phyloP scores from a whole-genome alignment of 2,113 vertebrate genomes.

The Nothobranchius furzeri region DNA sequence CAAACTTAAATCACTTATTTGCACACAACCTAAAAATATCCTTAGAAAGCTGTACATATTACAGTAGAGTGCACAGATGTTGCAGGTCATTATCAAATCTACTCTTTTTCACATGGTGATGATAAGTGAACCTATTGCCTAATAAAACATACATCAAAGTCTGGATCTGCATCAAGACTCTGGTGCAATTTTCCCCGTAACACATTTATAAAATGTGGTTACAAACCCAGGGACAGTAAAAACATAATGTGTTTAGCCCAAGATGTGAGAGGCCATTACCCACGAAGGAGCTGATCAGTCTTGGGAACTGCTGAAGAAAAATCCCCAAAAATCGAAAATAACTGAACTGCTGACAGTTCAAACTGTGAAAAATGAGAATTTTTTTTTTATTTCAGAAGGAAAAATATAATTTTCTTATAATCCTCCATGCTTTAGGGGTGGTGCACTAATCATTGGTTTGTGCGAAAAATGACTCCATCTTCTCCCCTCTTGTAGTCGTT shows the following conservation, averaged over 20 bases:
- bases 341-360: neutral
- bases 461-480: constrained; percentile 3
- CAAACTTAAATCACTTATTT: neutral
- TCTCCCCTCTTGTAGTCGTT: neutral
- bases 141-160: constrained; percentile 22
- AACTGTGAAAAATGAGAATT: neutral
- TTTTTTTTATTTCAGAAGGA: too few species aligned
- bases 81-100: constrained; percentile 21
- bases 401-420: neutral
- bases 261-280: neutral
- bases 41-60: constrained; percentile 42
- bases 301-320: too few species aligned
- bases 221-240: neutral
- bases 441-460: constrained; percentile 19
- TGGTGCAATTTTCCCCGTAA: neutral
- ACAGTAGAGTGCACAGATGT: constrained; percentile 1
- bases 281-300: too few species aligned
- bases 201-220: constrained; percentile 6
- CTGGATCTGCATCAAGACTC: constrained; percentile 16
- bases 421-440: neutral
- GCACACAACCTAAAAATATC: constrained; percentile 32
- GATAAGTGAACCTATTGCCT: constrained; percentile 10
- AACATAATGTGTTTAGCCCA: neutral
- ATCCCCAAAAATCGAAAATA: neutral
- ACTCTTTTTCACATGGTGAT: constrained; percentile 23